These are phyloP conservation scores for Sinella curviseta DNA, from an alignment of 1,140 invertebrate genomes.

Conservation along the genomic window DNA sequence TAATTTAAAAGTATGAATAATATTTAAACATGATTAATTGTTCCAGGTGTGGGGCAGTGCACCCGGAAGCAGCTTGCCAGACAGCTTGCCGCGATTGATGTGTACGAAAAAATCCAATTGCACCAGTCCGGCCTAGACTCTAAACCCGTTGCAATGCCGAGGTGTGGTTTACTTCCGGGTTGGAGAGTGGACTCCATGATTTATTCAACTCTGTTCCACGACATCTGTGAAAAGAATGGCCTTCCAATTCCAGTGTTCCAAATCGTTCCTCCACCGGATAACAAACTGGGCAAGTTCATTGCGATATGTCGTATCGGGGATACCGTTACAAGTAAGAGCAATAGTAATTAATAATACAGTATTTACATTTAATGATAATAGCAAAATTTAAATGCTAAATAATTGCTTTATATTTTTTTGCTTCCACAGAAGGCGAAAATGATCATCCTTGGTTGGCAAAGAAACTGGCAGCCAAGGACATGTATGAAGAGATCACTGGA, in stretches of 20 bases:
- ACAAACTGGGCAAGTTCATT: neutral
- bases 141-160: neutral
- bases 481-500: neutral
- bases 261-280: neutral
- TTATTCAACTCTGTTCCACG: neutral
- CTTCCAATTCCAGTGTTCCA: neutral
- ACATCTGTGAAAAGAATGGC: neutral
- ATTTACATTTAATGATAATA: neutral
- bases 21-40: neutral
- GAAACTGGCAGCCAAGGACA: neutral
- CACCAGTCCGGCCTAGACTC: neutral
- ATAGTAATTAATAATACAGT: neutral
- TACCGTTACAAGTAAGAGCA: neutral
- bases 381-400: neutral
- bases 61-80: neutral
- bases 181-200: neutral
- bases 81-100: neutral
- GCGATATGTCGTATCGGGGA: neutral
- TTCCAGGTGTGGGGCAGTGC: neutral
- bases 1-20: neutral
- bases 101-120: neutral
- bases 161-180: neutral
- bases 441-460: neutral
- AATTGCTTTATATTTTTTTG: neutral
- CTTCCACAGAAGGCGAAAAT: neutral